Evolutionary conservation across 1,140 invertebrate genomes (phyloP).

Genomic region (Microplitis demolitor): DNA sequence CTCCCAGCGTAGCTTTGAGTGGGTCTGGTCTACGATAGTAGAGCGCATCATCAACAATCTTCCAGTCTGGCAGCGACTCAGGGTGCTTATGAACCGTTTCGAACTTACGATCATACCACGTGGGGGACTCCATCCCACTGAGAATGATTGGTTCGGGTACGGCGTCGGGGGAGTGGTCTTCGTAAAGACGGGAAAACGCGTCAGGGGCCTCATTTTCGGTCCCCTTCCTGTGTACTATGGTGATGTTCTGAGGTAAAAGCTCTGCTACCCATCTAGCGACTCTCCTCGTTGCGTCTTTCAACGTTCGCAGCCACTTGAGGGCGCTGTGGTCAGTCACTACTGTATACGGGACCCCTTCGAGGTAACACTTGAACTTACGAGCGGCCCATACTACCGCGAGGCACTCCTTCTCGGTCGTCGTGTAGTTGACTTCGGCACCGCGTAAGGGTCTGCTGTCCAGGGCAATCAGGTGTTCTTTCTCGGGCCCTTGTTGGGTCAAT

Average conservation of each 20-base stretch:
- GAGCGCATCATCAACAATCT: background rate
- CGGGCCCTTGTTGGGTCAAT: background rate
- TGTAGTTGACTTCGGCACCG: background rate
- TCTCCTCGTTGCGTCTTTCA: background rate
- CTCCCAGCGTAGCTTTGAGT: background rate
- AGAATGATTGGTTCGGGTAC: too few relatives aligned
- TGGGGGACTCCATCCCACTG: too few relatives aligned
- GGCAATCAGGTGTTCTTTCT: conserved; percentile 11
- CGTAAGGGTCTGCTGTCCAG: background rate
- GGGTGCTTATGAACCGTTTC: too few relatives aligned
- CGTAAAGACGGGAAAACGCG: too few relatives aligned
- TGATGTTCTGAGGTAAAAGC: background rate
- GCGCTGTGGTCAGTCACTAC: background rate
- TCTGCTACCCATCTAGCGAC: background rate
- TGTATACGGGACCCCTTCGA: background rate
- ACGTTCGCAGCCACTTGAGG: background rate
- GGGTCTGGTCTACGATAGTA: background rate
- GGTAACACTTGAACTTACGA: background rate
- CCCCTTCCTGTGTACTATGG: background rate
- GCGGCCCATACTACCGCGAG: background rate
- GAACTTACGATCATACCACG: too few relatives aligned
- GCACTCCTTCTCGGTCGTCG: background rate
- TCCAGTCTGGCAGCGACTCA: background rate
- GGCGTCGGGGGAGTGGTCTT: too few relatives aligned
- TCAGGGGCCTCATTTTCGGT: too few relatives aligned